Conservation (phyloP, 2,113 vertebrate species). For the Passer domesticus region DNA sequence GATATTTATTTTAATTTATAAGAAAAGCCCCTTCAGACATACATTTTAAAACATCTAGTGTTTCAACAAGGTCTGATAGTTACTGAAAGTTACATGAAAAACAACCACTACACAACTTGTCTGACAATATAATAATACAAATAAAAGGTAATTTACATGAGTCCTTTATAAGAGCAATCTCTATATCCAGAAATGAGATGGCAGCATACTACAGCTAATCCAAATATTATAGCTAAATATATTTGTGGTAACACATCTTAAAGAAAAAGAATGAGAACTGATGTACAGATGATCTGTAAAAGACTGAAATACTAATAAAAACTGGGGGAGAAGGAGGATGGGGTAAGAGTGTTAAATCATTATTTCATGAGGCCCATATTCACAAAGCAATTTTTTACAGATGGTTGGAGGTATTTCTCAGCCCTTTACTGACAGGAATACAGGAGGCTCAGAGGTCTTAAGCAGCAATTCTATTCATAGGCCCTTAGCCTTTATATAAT, state of each 20-base stretch:
- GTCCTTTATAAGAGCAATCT: neutral
- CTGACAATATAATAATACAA: neutral
- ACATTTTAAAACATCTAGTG: neutral
- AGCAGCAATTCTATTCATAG: conserved; percentile 51
- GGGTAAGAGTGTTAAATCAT: neutral
- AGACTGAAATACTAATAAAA: conserved; percentile 29
- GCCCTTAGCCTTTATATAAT: conserved; percentile 57
- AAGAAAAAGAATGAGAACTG: conserved; percentile 5
- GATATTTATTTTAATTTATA: neutral
- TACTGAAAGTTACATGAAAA: neutral
- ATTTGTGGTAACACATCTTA: neutral
- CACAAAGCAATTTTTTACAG: conserved; percentile 49
- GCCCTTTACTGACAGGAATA: conserved; percentile 27
- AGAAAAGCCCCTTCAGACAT: neutral
- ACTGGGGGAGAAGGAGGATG: neutral
- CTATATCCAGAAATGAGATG: neutral
- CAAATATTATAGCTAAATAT: neutral
- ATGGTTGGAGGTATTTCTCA: conserved; percentile 44
- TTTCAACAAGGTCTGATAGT: neutral
- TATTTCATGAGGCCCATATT: conserved; percentile 17
- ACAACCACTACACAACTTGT: neutral
- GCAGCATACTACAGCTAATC: neutral
- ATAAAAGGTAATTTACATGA: neutral
- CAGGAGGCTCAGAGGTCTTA: conserved; percentile 45
- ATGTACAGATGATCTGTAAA: neutral